Conservation (phyloP, 2,113 vertebrate genomes). For the Dendropsophus ebraccatus region DNA sequence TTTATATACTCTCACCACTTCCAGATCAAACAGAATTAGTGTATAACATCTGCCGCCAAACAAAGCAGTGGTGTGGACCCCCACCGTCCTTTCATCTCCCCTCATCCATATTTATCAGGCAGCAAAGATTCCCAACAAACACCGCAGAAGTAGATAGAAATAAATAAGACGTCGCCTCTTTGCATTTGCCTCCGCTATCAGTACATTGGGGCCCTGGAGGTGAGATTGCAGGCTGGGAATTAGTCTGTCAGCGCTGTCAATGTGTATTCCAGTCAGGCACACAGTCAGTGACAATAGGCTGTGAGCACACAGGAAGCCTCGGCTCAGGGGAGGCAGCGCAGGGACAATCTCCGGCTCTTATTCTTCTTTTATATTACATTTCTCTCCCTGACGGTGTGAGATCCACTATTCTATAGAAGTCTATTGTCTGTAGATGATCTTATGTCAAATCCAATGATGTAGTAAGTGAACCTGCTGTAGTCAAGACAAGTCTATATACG, state of each 20-base stretch:
- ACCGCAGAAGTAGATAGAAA: not conserved
- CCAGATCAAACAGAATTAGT: not conserved
- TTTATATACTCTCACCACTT: not conserved
- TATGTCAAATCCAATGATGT: too few relatives aligned
- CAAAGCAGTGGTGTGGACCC: not conserved
- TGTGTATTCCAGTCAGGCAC: conserved; percentile 55
- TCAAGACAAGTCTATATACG: too few relatives aligned
- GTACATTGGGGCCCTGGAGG: not conserved
- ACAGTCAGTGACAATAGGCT: conserved; percentile 19
- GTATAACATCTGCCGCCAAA: not conserved
- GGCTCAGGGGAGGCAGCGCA: not conserved
- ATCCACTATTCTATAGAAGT: not conserved
- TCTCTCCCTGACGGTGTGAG: not conserved
- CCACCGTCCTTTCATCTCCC: not conserved
- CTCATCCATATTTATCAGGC: conserved; percentile 42
- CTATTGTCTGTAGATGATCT: too few relatives aligned
- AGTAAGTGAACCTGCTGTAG: too few relatives aligned
- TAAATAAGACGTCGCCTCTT: not conserved
- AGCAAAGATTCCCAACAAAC: not conserved
- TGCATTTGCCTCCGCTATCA: not conserved
- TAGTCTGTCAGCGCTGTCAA: conserved; percentile 28
- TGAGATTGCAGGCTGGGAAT: conserved; percentile 16
- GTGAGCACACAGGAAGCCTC: not conserved
- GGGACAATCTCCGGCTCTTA: not conserved
- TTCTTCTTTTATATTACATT: not conserved